Evolutionary conservation across 2,113 vertebrate genomes (phyloP), one percentile per base, ranked within the genome.

Genomic region (Chelonoidis abingdonii): DNA sequence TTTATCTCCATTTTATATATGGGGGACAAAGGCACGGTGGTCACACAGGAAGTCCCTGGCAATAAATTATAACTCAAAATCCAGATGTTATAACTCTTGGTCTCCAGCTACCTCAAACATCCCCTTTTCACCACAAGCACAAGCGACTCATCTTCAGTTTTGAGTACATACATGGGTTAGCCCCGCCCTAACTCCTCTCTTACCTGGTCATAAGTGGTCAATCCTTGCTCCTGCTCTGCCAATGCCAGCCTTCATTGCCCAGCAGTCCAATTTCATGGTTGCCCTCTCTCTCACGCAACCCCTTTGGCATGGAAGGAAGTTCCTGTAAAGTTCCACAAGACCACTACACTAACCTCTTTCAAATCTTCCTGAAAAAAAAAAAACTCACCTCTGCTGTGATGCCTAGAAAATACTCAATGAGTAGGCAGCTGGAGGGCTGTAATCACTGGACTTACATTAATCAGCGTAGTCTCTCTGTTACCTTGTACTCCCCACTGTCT

Each of bases 361-460:
- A 49, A 29, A 86, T 41, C 75, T 47, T 41, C 41, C 78, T 47
- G 27, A 3, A 84, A n/a, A 41, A 3, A 84, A n/a, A 41, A 41
- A 75, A 87, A 80, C 62, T 82, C 83, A 31, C 49, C 35, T 69
- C 35, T 69, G 19, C 35, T 38, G 65, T 0, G 0, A 29, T 59
- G 54, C 19, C 53, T 44, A 35, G 27, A 6, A 3, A 41, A 44
- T 27, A 25, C 2, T 11, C 1, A 13, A n/a, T 38, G 78, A 84
- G 4, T 5, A 1, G 53, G 57, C 82, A 76, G 78, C 21, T 76
- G 59, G 88, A 25, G 86, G 53, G 8, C 2, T 83, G 27, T 24
- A 86, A 50, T 38, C 62, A 21, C 13, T 19, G n/a, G n/a, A 35
- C 0, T 1, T 69, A 65, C 0, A 0, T 41, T 52, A 24, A 31